Percentiles rank a stretch among this genome's conserved stretches.
Conservation (phyloP, 2,797 vertebrate genomes). For the Sebastes glaucus region DNA sequence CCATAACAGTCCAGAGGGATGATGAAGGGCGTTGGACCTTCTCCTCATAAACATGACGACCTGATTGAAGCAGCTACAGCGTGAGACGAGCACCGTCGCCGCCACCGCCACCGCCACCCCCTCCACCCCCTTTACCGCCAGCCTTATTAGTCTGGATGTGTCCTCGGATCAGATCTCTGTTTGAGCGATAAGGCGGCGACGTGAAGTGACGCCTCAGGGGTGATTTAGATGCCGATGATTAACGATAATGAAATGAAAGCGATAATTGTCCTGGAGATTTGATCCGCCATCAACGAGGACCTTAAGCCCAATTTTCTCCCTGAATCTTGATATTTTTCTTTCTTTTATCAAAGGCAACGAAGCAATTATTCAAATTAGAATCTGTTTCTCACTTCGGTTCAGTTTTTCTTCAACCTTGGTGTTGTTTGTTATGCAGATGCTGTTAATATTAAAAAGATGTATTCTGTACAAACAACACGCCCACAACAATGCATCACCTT, state of each 20-base stretch:
- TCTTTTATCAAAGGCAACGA: background rate
- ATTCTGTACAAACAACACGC: background rate
- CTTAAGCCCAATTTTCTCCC: background rate
- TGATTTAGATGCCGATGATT: conserved; percentile 23
- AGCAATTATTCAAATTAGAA: background rate
- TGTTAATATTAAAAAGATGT: background rate
- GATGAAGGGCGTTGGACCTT: conserved; percentile 30
- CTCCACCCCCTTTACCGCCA: background rate
- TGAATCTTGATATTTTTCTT: background rate
- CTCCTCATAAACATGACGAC: conserved; percentile 37
- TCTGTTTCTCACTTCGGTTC: background rate
- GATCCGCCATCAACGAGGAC: background rate
- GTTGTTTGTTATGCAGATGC: background rate
- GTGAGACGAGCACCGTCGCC: background rate
- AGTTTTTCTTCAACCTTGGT: background rate
- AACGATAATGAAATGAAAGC: conserved; percentile 24
- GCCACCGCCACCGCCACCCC: too few species aligned
- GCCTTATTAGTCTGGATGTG: conserved; percentile 10
- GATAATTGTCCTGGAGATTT: conserved; percentile 16
- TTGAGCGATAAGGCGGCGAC: background rate
- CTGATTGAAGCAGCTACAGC: conserved; percentile 29
- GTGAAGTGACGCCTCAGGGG: background rate
- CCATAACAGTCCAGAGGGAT: conserved; percentile 26
- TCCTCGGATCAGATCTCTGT: conserved; percentile 15
- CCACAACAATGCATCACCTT: background rate